Evolutionary conservation across 2,888 invertebrate species (phyloP), one percentile per base, ranked within the genome.

Genomic region (Nudaria mundana): DNA sequence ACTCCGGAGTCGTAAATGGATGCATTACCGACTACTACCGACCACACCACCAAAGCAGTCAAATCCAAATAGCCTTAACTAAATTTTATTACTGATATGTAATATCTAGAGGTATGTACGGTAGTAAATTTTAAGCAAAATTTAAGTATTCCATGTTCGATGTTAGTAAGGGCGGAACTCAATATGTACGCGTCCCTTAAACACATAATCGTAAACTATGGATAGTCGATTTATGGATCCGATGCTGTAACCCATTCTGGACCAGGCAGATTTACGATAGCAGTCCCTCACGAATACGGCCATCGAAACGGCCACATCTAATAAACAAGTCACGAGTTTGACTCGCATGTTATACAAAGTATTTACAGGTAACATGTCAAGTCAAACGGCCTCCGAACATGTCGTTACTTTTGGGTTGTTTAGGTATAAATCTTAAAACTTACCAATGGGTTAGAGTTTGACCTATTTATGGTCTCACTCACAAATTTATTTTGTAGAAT

Each of bases 171-270:
- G 63, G 63, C 65, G 59, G 45, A 56, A 61, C 62, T 56, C 59
- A 40, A 31, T 35, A 56, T 57, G 49, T 63, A n/a, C 64, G 66
- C 70, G 68, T 75, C 74, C 80, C 82, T 80, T 74, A 79, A 74
- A 68, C 71, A 71, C 71, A 58, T 72, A 73, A 73, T 81, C 81
- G 81, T 85, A 85, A 85, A 84, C 72, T 76, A 76, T 81, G 78
- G 78, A 83, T 77, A 71, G 80, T 67, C 81, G 80, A 85, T 86
- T 84, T 86, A 86, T 85, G 73, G 81, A 62, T 68, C 62, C 76
- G 72, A 75, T 71, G 75, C 73, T 74, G 76, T 81, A 76, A 76
- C 80, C 81, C 71, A 78, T 81, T 81, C 74, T 76, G 74, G 68
- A 67, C 62, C 60, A 64, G 70, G 75, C 75, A 84, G 84, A 85